A percentile compares a stretch with the other conserved stretches of the same genome.
Conservation (phyloP, 2,113 vertebrate species). For the Polyodon spathula region DNA sequence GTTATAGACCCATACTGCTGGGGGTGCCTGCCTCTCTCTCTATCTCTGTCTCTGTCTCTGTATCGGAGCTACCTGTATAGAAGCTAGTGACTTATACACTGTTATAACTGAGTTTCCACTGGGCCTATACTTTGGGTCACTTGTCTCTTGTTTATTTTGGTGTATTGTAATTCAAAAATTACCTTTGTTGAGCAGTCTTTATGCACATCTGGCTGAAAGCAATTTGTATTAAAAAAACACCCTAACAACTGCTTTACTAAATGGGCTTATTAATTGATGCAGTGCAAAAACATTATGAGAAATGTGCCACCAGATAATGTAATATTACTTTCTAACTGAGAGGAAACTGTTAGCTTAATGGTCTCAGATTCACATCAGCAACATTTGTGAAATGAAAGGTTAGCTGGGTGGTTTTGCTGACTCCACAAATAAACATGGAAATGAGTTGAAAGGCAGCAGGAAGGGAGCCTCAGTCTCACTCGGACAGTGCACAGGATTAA, state of each 20-base stretch:
- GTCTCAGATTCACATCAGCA: conserved; percentile 34
- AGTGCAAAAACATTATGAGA: conserved; percentile 29
- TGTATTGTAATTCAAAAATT: too few species aligned
- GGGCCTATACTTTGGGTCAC: not conserved
- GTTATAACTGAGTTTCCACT: too few species aligned
- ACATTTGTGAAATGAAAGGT: conserved; percentile 38
- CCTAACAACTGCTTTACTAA: conserved; percentile 8
- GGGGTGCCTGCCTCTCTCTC: not conserved
- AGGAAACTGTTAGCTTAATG: conserved; percentile 40
- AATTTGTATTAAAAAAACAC: too few species aligned
- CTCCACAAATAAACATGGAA: conserved; percentile 44
- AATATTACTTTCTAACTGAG: conserved; percentile 35
- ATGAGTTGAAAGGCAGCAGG: conserved; percentile 22
- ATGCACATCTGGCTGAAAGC: too few species aligned
- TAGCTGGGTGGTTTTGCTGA: conserved; percentile 39
- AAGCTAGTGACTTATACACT: too few species aligned
- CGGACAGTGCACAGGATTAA: conserved; percentile 35
- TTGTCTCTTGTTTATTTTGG: not conserved
- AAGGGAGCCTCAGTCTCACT: too few species aligned
- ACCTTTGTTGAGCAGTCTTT: too few species aligned
- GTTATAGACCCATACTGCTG: too few species aligned
- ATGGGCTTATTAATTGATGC: conserved; percentile 34
- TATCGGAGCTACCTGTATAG: not conserved
- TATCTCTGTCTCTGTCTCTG: conserved; percentile 2
- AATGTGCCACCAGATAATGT: conserved; percentile 38